A percentile compares a stretch with the other conserved stretches of the same genome.
Evolutionary conservation across 2,113 vertebrate genomes (phyloP).

Genomic region (Neolamprologus hecqui): DNA sequence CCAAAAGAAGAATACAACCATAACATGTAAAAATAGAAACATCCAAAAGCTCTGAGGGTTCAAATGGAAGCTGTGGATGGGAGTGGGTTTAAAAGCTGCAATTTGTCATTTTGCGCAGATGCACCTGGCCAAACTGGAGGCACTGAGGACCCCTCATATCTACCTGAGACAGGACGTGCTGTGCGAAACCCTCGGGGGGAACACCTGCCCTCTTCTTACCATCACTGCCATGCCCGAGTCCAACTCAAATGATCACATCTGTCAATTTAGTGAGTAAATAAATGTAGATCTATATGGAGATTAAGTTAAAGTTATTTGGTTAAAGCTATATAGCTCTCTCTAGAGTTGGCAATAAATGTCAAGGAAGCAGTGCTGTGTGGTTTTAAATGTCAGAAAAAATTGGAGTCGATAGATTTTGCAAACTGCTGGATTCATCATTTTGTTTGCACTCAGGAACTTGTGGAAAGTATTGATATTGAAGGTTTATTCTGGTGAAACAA

Average conservation of each 20-base stretch:
- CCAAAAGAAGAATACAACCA: not conserved
- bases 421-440: not conserved
- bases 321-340: not conserved
- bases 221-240: conserved; percentile 97
- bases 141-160: conserved; percentile 82
- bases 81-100: not conserved
- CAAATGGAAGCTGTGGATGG: not conserved
- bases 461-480: not conserved
- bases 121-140: conserved; percentile 92
- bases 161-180: conserved; percentile 89
- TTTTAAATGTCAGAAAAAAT: not conserved
- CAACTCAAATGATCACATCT: conserved; percentile 84
- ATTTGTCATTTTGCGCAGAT: conserved; percentile 68
- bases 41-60: not conserved
- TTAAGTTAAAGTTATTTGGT: not conserved
- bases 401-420: not conserved
- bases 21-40: not conserved
- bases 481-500: not conserved
- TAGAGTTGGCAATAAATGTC: not conserved
- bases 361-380: not conserved
- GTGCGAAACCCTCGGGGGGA: conserved; percentile 89
- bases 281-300: not conserved
- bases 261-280: conserved; percentile 87
- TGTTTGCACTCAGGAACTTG: not conserved
- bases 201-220: conserved; percentile 89